Evolutionary conservation across 1,140 invertebrate species (phyloP).

Genomic region (Polyergus mexicanus): DNA sequence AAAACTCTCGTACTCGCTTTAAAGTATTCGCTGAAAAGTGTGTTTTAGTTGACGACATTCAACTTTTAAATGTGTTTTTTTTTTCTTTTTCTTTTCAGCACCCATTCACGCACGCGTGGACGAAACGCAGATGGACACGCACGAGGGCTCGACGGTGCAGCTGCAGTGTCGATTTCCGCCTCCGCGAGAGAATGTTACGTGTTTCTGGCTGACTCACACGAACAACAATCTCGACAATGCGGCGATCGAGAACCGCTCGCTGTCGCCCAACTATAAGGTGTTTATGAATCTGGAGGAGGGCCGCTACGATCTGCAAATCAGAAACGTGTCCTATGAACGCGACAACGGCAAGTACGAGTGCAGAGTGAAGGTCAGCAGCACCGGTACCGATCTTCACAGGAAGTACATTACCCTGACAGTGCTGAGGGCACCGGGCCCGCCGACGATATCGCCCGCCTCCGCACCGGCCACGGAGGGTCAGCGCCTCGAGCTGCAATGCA

Average conservation of each 20-base stretch:
- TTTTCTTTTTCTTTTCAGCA: constrained; percentile 69
- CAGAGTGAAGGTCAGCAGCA: constrained; percentile 93
- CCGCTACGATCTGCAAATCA: constrained; percentile 95
- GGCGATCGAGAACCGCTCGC: constrained; percentile 80
- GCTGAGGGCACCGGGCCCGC: constrained; percentile 93
- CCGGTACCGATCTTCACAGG: constrained; percentile 93
- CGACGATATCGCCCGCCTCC: constrained; percentile 89
- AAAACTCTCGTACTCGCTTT: too few relatives aligned
- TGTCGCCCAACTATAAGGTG: constrained; percentile 83
- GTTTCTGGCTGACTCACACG: constrained; percentile 84
- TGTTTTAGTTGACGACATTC: background rate
- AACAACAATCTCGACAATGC: constrained; percentile 85
- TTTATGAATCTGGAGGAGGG: constrained; percentile 90
- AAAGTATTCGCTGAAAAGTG: background rate
- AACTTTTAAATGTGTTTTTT: background rate
- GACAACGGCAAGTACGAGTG: constrained; percentile 98
- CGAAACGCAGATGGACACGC: constrained; percentile 84
- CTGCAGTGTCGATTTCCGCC: constrained; percentile 82
- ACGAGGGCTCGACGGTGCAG: constrained; percentile 84
- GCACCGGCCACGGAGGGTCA: constrained; percentile 92
- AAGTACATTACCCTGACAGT: constrained; percentile 95
- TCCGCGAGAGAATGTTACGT: constrained; percentile 81
- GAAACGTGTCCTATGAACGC: constrained; percentile 94
- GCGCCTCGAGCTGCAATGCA: constrained; percentile 92
- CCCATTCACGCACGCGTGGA: constrained; percentile 78